phyloP scores from a whole-genome alignment of 2,113 vertebrate genomes.

The Romanogobio albipinnatus region DNA sequence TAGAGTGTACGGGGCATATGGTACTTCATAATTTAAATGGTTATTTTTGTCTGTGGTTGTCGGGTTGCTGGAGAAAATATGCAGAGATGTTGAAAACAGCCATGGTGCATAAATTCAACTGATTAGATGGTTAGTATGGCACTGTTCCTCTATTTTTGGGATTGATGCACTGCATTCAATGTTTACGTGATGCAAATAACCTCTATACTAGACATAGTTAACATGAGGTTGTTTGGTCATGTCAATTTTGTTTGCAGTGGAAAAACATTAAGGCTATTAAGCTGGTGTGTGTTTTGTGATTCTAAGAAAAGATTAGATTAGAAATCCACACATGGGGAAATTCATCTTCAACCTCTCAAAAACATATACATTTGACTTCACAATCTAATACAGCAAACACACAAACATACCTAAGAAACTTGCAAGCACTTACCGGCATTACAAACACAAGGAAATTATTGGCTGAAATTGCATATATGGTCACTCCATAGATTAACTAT shows the following conservation, averaged over 20 bases:
- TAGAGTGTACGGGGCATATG: conserved; percentile 46
- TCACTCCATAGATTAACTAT: neutral
- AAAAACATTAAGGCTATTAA: neutral
- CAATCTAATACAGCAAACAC: no score
- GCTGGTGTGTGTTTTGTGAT: neutral
- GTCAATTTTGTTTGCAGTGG: neutral
- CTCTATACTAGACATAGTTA: neutral
- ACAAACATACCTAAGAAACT: no score
- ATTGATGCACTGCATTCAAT: neutral
- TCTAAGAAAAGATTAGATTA: neutral
- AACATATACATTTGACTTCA: no score
- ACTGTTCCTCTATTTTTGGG: conserved; percentile 1
- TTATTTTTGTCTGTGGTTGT: conserved; percentile 53
- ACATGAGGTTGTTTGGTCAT: neutral
- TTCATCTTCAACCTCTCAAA: no score
- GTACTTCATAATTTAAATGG: conserved; percentile 50
- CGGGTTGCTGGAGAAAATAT: conserved; percentile 41
- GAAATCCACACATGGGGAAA: no score
- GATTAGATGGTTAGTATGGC: conserved; percentile 26
- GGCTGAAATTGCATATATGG: neutral
- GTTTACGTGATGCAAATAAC: conserved; percentile 12
- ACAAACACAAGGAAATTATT: neutral
- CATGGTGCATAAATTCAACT: conserved; percentile 12
- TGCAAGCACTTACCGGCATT: no score
- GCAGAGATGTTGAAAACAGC: conserved; percentile 23